Percentiles rank a stretch among this genome's conserved stretches.
Evolutionary conservation across 2,797 vertebrate genomes (phyloP).

Genomic region (Ibycter americanus): DNA sequence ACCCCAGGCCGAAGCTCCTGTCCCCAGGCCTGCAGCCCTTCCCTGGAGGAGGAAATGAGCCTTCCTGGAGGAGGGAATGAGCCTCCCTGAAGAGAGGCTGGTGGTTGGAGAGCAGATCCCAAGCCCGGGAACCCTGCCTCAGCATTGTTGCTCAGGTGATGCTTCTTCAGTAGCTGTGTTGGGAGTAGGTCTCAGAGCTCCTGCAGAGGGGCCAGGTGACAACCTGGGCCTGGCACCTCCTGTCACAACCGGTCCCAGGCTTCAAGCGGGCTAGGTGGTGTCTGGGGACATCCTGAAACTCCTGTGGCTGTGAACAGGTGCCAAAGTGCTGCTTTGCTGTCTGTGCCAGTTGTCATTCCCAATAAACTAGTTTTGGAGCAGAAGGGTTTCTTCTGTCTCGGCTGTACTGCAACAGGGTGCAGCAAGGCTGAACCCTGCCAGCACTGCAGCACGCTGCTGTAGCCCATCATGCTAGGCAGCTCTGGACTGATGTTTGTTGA

Average conservation of each 20-base stretch:
- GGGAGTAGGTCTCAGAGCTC: too few species aligned
- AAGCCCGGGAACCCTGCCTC: background rate
- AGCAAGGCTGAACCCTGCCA: background rate
- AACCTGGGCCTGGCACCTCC: background rate
- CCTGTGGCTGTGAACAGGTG: background rate
- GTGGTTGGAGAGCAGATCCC: background rate
- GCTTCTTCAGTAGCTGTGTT: background rate
- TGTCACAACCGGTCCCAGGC: fast-evolving
- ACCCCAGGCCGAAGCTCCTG: background rate
- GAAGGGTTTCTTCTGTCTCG: background rate
- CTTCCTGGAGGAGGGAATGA: background rate
- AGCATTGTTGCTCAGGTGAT: background rate
- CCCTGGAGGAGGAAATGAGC: fast-evolving
- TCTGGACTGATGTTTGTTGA: background rate
- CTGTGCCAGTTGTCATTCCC: background rate
- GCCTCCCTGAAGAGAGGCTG: background rate
- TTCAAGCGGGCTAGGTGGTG: background rate
- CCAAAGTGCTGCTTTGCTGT: background rate
- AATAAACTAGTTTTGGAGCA: background rate
- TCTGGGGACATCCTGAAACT: background rate
- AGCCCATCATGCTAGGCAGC: background rate
- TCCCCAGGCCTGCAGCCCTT: background rate
- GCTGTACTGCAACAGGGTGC: fast-evolving
- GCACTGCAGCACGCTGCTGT: fast-evolving
- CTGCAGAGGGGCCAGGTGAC: background rate